Percentiles rank a stretch among this genome's conserved stretches.
These are phyloP conservation scores for Theristicus caerulescens DNA, from an alignment of 2,113 vertebrate genomes.

Conservation along the genomic window DNA sequence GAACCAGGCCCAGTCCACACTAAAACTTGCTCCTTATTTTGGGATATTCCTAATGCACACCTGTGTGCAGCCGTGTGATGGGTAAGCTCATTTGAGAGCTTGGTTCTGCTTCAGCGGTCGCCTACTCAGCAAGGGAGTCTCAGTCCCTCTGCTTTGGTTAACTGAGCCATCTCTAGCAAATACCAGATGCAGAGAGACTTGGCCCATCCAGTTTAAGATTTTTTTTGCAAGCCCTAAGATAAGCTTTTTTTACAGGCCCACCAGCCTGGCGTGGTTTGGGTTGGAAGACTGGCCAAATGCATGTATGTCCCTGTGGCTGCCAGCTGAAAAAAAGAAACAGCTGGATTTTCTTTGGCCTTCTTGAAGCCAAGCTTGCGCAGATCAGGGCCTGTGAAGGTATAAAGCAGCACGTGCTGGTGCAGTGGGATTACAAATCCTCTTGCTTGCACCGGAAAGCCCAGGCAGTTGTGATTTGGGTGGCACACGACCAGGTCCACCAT, in stretches of 20 bases:
- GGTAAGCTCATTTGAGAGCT: neutral
- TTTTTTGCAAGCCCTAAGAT: neutral
- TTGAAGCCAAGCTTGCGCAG: neutral
- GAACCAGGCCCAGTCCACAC: neutral
- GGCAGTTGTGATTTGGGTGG: neutral
- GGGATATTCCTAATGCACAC: neutral
- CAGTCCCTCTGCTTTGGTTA: neutral
- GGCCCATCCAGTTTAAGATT: neutral
- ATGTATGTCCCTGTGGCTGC: neutral
- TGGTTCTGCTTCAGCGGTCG: neutral
- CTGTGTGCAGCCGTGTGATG: neutral
- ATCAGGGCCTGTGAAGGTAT: neutral
- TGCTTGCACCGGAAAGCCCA: neutral
- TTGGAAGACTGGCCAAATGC: neutral
- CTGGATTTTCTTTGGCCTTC: neutral
- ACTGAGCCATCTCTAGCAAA: neutral
- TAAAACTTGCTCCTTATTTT: neutral
- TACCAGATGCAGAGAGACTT: neutral
- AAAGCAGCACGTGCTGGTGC: neutral
- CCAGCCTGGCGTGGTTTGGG: neutral
- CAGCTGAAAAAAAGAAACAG: neutral
- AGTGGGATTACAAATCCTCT: neutral
- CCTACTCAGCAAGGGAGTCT: neutral
- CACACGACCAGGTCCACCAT: rapidly evolving
- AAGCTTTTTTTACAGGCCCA: neutral